Evolutionary conservation across 1,140 invertebrate genomes (phyloP), one percentile per base, ranked within the genome.

Genomic region (Cherax quadricarinatus): DNA sequence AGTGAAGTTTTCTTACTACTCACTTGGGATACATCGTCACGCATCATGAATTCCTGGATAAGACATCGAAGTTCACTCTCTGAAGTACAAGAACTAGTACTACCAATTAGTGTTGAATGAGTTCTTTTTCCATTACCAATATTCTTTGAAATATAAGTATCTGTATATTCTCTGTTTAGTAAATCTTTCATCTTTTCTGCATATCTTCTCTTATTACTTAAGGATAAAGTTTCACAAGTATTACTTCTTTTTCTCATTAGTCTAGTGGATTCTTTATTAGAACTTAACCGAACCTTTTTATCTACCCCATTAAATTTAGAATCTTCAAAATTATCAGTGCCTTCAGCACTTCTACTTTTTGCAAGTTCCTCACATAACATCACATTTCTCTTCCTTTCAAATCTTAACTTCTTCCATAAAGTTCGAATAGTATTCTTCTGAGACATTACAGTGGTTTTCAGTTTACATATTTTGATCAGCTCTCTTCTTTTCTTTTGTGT

Each of bases 41-140:
- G 79, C 79, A 73, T 53, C 88, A 89, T 73, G 60, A 89, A 89
- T 60, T 83, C 62, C 30, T 66, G 88, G 10, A 89, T 60, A 3
- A 89, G 51, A 53, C 60, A 70, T 73, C 78, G 66, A 2, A 87
- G 51, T 57, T 87, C 85, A 66, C 30, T 48, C 21, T 70, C 24
- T 75, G 24, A 24, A 7, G n/a, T 30, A 75, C n/a, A 30, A 30
- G 70, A 75, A 30, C n/a, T 75, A 75, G n/a, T 75, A 30, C 9
- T 75, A 75, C 24, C 24, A 24, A 30, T 24, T 30, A 30, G n/a
- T 24, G 70, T 30, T 9, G n/a, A 7, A 75, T 9, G n/a, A 75
- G 6, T 30, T 12, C 18, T 18, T 70, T 70, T 21, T 5, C 5
- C 14, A 70, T 70, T 18, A 14, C 6, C 21, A 70, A 18, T 70